Conservation (phyloP, 2,113 vertebrate species). For the Pyrgilauda ruficollis region DNA sequence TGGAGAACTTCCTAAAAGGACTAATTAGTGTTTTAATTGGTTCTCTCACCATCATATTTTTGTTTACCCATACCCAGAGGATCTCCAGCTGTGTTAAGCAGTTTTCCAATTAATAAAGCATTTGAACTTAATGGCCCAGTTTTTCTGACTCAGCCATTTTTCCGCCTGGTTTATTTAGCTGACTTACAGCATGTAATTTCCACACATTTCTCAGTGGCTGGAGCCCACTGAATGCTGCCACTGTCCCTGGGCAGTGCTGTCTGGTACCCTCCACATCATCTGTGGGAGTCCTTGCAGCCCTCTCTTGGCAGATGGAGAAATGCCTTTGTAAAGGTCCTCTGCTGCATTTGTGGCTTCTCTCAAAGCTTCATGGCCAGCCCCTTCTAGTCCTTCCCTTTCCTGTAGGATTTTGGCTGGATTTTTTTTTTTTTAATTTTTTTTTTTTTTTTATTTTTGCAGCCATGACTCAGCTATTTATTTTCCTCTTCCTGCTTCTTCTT, state of each 20-base stretch:
- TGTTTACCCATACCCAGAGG: not conserved
- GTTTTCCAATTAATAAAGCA: constrained; percentile 25
- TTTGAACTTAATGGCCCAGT: not conserved
- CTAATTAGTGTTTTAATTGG: constrained; percentile 17
- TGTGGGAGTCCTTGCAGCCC: not conserved
- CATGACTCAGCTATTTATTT: constrained; percentile 20
- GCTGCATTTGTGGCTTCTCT: not conserved
- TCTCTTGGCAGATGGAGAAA: not conserved
- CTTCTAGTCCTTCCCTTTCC: not conserved
- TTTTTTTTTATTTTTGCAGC: not conserved
- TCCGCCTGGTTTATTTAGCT: constrained; percentile 18
- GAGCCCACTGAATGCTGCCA: constrained; percentile 20
- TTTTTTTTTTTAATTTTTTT: too few species aligned
- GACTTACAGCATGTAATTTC: constrained; percentile 28
- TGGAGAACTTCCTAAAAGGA: not conserved
- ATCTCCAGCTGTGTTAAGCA: constrained; percentile 27
- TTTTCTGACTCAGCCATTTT: constrained; percentile 45
- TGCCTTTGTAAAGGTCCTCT: not conserved
- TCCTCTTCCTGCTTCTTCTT: not conserved
- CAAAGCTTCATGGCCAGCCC: not conserved
- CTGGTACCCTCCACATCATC: not conserved
- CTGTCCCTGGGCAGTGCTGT: constrained; percentile 11
- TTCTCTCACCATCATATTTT: constrained; percentile 4
- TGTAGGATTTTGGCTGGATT: not conserved
- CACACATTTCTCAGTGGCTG: constrained; percentile 36